Conservation (phyloP, 2,797 vertebrate genomes). For the Chiloscyllium punctatum region DNA sequence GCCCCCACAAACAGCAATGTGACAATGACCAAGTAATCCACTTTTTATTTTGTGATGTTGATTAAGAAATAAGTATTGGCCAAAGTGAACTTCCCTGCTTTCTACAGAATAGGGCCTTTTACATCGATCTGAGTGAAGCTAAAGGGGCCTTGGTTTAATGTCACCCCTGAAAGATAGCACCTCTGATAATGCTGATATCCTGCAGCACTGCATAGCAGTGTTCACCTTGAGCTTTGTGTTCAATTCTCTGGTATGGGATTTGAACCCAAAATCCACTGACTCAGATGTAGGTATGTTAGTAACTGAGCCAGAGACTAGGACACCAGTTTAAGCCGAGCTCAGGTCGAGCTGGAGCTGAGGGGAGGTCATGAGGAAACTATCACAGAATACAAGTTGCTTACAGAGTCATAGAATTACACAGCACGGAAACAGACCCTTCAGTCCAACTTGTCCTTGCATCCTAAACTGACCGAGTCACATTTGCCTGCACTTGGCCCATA, state of each 20-base stretch:
- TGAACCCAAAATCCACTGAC: neutral
- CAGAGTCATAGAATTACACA: too few species aligned
- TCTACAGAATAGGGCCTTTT: neutral
- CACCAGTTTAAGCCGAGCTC: neutral
- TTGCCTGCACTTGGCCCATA: too few species aligned
- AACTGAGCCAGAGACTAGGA: neutral
- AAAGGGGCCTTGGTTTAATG: neutral
- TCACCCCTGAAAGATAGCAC: neutral
- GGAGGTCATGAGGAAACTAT: neutral
- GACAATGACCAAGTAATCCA: neutral
- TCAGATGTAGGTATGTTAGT: neutral
- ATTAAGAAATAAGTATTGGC: neutral
- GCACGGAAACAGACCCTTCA: too few species aligned
- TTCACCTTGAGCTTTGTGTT: neutral
- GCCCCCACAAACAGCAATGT: neutral
- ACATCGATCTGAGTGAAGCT: neutral
- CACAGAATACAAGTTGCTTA: neutral
- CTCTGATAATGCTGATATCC: neutral
- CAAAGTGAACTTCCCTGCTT: neutral
- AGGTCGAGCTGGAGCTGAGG: neutral
- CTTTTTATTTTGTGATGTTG: neutral
- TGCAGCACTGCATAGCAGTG: neutral
- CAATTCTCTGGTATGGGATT: neutral
- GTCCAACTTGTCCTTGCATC: too few species aligned
- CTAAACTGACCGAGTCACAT: too few species aligned